Conservation (phyloP, 1,140 invertebrate species). For the Argopecten irradians region DNA sequence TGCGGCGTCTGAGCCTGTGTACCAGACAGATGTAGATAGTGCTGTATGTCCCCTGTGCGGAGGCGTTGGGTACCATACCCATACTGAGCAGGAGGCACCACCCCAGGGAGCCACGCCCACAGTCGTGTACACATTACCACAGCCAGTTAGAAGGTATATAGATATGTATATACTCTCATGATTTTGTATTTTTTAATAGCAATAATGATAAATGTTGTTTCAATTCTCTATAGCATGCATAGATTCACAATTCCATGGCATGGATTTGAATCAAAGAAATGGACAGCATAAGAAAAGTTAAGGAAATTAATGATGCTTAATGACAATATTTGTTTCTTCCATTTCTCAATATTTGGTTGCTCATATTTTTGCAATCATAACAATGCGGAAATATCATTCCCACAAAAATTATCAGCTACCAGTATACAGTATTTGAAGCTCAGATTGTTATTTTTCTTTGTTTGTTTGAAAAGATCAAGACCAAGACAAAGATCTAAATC, state of each 20-base stretch:
- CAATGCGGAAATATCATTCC: no score
- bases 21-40: conserved; percentile 37
- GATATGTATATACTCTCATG: neutral
- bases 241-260: no score
- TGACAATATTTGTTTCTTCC: no score
- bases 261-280: no score
- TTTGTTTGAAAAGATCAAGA: conserved; percentile 26
- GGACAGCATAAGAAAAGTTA: no score
- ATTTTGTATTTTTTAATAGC: neutral
- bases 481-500: conserved; percentile 58
- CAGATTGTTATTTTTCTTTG: neutral
- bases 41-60: conserved; percentile 65
- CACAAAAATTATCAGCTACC: neutral
- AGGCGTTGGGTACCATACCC: conserved; percentile 58
- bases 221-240: no score
- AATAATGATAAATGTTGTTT: neutral
- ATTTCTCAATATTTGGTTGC: neutral
- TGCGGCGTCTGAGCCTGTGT: conserved; percentile 35
- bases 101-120: conserved; percentile 48
- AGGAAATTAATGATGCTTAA: no score
- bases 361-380: neutral
- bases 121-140: conserved; percentile 52
- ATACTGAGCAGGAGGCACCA: conserved; percentile 59
- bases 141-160: conserved; percentile 44
- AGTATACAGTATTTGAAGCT: neutral